These are phyloP conservation scores for Polia nebulosa DNA, from an alignment of 2,888 invertebrate species.

Conservation along the genomic window DNA sequence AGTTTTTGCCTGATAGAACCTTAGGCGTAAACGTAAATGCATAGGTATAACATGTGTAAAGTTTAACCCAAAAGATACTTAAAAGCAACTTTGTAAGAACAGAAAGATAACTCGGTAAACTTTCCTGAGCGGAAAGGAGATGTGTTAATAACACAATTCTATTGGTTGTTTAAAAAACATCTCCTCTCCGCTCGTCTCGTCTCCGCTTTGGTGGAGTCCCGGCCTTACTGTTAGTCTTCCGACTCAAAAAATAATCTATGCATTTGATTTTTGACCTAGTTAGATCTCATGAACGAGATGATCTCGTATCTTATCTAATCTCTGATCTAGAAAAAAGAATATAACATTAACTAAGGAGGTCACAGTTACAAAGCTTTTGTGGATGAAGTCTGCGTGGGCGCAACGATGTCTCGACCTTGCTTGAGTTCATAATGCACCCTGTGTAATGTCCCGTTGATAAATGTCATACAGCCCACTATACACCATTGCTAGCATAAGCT, in stretches of 20 bases:
- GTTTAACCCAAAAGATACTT: too few relatives aligned
- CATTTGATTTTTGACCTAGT: constrained; percentile 10
- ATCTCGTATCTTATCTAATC: constrained; percentile 38
- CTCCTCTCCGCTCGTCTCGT: too few relatives aligned
- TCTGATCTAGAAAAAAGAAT: constrained; percentile 33
- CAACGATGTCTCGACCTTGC: constrained; percentile 21
- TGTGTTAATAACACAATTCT: too few relatives aligned
- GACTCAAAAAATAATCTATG: background rate
- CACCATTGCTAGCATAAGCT: background rate
- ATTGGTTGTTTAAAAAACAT: too few relatives aligned
- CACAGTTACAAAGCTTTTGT: constrained; percentile 54
- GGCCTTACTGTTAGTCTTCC: too few relatives aligned
- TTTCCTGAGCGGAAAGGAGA: too few relatives aligned
- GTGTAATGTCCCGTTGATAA: constrained; percentile 12
- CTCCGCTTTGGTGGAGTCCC: too few relatives aligned
- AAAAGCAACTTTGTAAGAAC: too few relatives aligned
- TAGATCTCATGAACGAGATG: constrained; percentile 12
- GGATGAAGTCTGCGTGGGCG: constrained; percentile 30
- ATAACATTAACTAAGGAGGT: constrained; percentile 33
- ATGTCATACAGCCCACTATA: constrained; percentile 29
- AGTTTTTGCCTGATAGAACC: too few relatives aligned
- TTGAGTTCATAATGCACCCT: constrained; percentile 39
- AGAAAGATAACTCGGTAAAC: too few relatives aligned
- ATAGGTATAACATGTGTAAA: too few relatives aligned
- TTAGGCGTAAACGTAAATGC: too few relatives aligned